Evolutionary conservation across 64 coral and sea anemone genomes (phyloP), one percentile per base, ranked within the genome.

Genomic region (Orbicella faveolata): DNA sequence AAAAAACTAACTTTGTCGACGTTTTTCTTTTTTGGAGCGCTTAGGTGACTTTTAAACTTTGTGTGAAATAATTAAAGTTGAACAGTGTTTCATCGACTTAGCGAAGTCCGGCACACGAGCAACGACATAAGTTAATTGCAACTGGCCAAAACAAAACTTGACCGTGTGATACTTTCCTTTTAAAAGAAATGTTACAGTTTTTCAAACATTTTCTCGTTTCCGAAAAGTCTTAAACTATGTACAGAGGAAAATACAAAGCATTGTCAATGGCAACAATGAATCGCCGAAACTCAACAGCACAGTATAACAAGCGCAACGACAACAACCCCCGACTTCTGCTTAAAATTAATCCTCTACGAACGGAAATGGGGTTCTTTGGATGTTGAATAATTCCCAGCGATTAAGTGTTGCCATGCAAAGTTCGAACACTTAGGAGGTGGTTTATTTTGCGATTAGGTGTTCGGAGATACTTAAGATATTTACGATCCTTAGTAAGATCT

Each of bases 11-110:
- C 65, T 72, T 66, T 36, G 63, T 36, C 23, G 63, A 52, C 65
- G 64, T 85, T 72, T 52, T 85, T 70, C 25, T 68, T 68, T 25
- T 16, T 21, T 12, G 35, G 17, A 44, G 63, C 63, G 10, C 61
- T 18, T 39, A 9, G 34, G 7, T 72, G 64, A 85, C 61, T 85
- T 81, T 35, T 62, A 55, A 81, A 55, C 54, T 81, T 34, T 57
- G 39, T 11, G 39, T 21, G 51, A 73, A 85, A 85, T 33, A 73
- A 85, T 85, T 85, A 30, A 55, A 85, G 63, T 85, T 52, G 37
- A 72, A 72, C 64, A 23, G 82, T 85, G 20, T 73, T 72, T 82
- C 51, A 26, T 85, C 39, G 37, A 52, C 82, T 16, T 85, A 16
- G 44, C 64, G 21, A 85, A 85, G 82, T 85, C 65, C 41, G 82